Percentiles rank a stretch among this genome's conserved stretches.
Evolutionary conservation across 2,797 vertebrate species (phyloP).

Genomic region (Anabacerthia variegaticeps): DNA sequence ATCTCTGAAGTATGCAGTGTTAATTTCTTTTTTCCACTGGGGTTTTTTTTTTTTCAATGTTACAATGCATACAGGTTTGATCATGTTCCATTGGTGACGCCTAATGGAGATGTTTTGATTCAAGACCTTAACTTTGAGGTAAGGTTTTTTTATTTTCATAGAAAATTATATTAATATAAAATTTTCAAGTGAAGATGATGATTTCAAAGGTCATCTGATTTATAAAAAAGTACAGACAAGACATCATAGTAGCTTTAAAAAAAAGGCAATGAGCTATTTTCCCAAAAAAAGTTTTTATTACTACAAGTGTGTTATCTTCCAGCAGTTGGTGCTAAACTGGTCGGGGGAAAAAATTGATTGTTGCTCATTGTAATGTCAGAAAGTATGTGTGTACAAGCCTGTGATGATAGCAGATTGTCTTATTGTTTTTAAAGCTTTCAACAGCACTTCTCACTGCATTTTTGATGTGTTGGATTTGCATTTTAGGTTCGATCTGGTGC

Average conservation of each 20-base stretch:
- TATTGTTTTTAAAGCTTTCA: not conserved
- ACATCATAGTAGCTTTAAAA: not conserved
- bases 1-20: not conserved
- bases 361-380: not conserved
- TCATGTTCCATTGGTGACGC: constrained; percentile 91
- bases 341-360: not conserved
- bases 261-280: not conserved
- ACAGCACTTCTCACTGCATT: not conserved
- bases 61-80: constrained; percentile 84
- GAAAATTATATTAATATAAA: not conserved
- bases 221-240: not conserved
- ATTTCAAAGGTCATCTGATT: not conserved
- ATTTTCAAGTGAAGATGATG: not conserved
- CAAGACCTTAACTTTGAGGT: constrained; percentile 93
- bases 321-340: not conserved
- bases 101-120: constrained; percentile 95
- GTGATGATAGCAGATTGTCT: not conserved
- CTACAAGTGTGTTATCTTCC: not conserved
- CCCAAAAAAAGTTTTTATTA: not conserved
- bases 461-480: not conserved
- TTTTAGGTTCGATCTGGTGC: constrained; percentile 90
- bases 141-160: constrained; percentile 29
- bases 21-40: not conserved
- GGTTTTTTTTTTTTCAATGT: not conserved
- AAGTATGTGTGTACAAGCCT: not conserved